A percentile compares a stretch with the other conserved stretches of the same genome.
phyloP scores from a whole-genome alignment of 2,888 invertebrate species.

The Macropis europaea region DNA sequence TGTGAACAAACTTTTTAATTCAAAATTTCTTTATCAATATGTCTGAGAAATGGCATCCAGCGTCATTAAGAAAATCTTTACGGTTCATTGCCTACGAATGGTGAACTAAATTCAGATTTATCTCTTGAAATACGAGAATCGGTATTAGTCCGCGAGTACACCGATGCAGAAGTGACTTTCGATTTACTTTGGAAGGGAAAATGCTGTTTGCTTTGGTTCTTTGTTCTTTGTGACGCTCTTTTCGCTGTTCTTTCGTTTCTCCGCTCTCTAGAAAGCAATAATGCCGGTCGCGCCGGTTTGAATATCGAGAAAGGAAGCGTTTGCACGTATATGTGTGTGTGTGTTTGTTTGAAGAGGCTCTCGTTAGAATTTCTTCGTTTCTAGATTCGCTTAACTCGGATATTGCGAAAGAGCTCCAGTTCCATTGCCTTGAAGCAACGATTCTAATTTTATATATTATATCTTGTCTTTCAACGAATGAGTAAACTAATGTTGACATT shows the following conservation, averaged over 20 bases:
- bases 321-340: no score
- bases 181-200: neutral
- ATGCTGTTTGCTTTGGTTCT: neutral
- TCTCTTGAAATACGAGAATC: no score
- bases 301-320: constrained; percentile 9
- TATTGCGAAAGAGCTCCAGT: constrained; percentile 1
- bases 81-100: no score
- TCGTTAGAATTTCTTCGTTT: neutral
- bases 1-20: neutral
- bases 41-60: no score
- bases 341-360: neutral
- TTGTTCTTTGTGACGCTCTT: neutral
- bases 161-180: neutral
- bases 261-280: constrained; percentile 16
- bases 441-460: no score
- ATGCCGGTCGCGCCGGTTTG: neutral
- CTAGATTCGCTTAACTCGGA: neutral
- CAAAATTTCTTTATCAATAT: no score
- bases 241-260: neutral
- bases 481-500: neutral
- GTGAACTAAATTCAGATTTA: no score
- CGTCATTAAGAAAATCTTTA: no score
- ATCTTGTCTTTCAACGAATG: no score
- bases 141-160: no score
- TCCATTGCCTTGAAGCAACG: neutral